Evolutionary conservation across 2,113 vertebrate species (phyloP), one percentile per base, ranked within the genome.

Genomic region (Bothrops jararaca): DNA sequence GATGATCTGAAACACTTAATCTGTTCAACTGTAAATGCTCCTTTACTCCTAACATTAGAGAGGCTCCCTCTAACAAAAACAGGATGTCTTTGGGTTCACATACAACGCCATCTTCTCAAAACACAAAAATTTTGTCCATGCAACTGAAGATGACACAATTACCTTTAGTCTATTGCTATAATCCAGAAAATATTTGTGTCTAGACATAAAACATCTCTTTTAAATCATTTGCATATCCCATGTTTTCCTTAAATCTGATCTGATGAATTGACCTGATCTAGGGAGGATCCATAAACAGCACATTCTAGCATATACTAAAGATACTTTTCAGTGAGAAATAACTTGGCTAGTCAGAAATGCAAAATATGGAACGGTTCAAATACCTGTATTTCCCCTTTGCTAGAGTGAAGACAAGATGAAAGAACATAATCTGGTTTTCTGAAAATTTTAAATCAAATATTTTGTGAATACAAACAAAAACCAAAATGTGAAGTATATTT

Each of bases 301-400:
- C 86, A 95, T 95, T 96, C 90, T 2, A 95, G 94, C n/a, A 89
- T 2, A 53, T 89, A 56, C 94, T 86, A 93, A 95, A 85, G 87
- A 95, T 94, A 95, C 96, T 96, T 96, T 96, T 95, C 94, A 94
- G 74, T 96, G 95, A 94, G 95, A 92, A 96, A 96, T 96, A 95
- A 96, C 96, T 95, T 96, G 97, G 90, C 89, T 92, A 95, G 93
- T 1, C 1, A 0, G 92, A 96, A 94, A 26, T 56, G 54, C 0
- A 60, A 89, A 90, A 85, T 58, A 93, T n/a, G 23, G 3, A 58
- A 86, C 74, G 39, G 90, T 60, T 94, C 85, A 91, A 92, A 69
- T 86, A 45, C 1, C 56, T 18, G 20, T 4, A 12, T 53, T 29
- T 64, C 7, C 42, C 60, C 60, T 74, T 74, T 23, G 23, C 57